A percentile compares a stretch with the other conserved stretches of the same genome.
Conservation (phyloP, 2,113 vertebrate genomes). For the Sander vitreus region DNA sequence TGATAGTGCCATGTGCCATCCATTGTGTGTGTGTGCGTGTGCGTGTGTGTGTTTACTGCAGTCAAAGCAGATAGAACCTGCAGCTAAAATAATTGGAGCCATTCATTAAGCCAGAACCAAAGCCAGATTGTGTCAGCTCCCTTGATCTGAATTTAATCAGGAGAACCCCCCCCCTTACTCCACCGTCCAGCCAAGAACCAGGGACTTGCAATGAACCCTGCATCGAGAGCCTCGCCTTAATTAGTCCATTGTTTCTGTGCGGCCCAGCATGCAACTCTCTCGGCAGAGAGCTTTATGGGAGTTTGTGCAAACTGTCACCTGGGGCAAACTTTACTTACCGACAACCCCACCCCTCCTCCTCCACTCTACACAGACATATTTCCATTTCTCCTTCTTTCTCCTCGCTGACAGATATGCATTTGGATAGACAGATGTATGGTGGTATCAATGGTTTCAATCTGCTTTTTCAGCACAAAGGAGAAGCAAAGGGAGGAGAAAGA, state of each 20-base stretch:
- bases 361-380: constrained; percentile 35
- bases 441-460: constrained; percentile 65
- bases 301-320: constrained; percentile 78
- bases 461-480: constrained; percentile 50
- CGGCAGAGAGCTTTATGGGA: constrained; percentile 64
- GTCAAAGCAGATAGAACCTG: constrained; percentile 56
- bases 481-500: constrained; percentile 1
- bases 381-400: constrained; percentile 39
- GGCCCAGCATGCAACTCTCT: constrained; percentile 68
- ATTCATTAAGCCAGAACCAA: constrained; percentile 69
- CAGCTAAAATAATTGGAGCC: constrained; percentile 73
- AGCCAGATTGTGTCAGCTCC: constrained; percentile 75
- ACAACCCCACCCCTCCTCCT: not conserved
- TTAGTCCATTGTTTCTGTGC: constrained; percentile 75
- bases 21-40: not conserved
- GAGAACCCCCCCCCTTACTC: constrained; percentile 53
- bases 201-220: constrained; percentile 70
- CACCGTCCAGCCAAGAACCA: constrained; percentile 65
- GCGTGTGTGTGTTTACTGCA: not conserved
- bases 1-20: not conserved
- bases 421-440: constrained; percentile 56
- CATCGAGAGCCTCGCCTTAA: constrained; percentile 71
- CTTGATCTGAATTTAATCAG: constrained; percentile 77
- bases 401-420: constrained; percentile 55
- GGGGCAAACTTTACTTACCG: constrained; percentile 68